A percentile compares a stretch with the other conserved stretches of the same genome.
Evolutionary conservation across 2,888 invertebrate genomes (phyloP).

Genomic region (Drosophila putrida): DNA sequence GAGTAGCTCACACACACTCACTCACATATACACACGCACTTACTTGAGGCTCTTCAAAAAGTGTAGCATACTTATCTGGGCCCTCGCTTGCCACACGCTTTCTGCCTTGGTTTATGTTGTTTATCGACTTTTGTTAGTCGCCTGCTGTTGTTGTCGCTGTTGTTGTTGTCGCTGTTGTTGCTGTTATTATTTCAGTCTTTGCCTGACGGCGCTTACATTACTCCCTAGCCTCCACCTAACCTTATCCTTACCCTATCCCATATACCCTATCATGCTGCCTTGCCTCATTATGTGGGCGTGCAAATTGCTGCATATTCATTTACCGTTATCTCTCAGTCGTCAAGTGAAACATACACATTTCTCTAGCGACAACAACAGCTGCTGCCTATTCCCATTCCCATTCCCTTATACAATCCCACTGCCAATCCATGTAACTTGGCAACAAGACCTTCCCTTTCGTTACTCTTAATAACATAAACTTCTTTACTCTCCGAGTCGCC

Average conservation of each 20-base stretch:
- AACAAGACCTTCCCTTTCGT: constrained; percentile 23
- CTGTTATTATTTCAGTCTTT: constrained; percentile 68
- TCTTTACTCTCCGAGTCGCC: constrained; percentile 61
- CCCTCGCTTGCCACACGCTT: constrained; percentile 21
- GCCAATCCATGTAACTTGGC: constrained; percentile 22
- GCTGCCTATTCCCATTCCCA: constrained; percentile 34
- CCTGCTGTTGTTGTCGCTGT: constrained; percentile 38
- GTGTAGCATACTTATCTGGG: constrained; percentile 79
- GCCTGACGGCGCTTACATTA: constrained; percentile 49
- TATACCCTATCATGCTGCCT: not conserved
- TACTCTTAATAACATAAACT: constrained; percentile 80
- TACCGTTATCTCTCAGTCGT: constrained; percentile 79
- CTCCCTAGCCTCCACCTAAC: not conserved
- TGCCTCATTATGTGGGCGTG: constrained; percentile 79
- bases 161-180: constrained; percentile 41
- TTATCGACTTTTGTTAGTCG: constrained; percentile 81
- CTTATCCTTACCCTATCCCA: not conserved
- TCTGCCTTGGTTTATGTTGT: constrained; percentile 73
- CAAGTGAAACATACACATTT: constrained; percentile 71
- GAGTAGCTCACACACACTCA: constrained; percentile 11
- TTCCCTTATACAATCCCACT: constrained; percentile 10
- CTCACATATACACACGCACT: constrained; percentile 12
- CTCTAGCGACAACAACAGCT: constrained; percentile 55
- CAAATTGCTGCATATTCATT: constrained; percentile 82
- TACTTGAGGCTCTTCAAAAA: constrained; percentile 31